Conservation (phyloP, 2,113 vertebrate genomes). For the Cyprinus carpio region DNA sequence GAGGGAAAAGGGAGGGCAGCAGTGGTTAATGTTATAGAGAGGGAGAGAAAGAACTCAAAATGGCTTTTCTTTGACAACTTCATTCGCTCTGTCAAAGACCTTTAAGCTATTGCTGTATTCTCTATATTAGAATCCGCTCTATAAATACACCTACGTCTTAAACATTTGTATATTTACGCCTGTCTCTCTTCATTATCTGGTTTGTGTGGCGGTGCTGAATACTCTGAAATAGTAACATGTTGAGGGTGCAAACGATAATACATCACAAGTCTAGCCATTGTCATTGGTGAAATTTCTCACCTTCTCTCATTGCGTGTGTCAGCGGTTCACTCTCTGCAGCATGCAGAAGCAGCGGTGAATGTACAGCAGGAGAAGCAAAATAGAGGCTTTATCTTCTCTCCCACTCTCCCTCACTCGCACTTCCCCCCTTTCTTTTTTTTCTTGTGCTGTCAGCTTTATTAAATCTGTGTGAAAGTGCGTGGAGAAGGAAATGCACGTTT, state of each 20-base stretch:
- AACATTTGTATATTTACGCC: neutral
- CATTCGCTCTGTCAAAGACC: conserved; percentile 15
- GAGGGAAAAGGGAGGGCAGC: conserved; percentile 38
- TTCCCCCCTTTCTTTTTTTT: conserved; percentile 14
- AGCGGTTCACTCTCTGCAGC: conserved; percentile 24
- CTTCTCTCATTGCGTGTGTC: conserved; percentile 10
- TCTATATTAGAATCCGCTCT: neutral
- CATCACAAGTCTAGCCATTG: conserved; percentile 29
- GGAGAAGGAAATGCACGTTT: conserved; percentile 53
- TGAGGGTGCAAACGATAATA: conserved; percentile 10
- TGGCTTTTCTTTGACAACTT: conserved; percentile 47
- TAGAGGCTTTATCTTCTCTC: conserved; percentile 48
- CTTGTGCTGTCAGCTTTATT: conserved; percentile 58
- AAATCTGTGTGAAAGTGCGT: conserved; percentile 48
- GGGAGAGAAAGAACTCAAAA: conserved; percentile 40
- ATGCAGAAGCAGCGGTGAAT: conserved; percentile 60
- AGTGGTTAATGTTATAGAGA: conserved; percentile 17
- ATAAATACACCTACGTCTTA: neutral
- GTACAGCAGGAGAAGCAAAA: conserved; percentile 54
- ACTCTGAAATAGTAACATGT: conserved; percentile 4
- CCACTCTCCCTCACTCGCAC: conserved; percentile 23
- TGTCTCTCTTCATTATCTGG: conserved; percentile 4
- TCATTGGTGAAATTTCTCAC: conserved; percentile 22
- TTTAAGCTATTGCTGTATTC: neutral
- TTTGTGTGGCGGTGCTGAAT: neutral